Evolutionary conservation across 2,797 vertebrate species (phyloP).

Genomic region (Sebastes wilsoni): DNA sequence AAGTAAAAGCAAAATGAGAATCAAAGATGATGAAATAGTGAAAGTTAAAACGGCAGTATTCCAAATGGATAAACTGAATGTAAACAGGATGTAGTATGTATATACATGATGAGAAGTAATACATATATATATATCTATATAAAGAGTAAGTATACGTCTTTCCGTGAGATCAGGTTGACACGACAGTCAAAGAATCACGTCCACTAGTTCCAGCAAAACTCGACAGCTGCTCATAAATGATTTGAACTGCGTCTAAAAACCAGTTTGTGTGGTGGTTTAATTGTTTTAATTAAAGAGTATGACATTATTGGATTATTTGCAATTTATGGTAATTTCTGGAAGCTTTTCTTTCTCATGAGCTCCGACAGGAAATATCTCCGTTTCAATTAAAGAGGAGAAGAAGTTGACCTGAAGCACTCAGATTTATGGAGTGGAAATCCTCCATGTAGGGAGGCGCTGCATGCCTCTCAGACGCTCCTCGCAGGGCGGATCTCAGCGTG

Average conservation of each 20-base stretch:
- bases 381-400: constrained; percentile 57
- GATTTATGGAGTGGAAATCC: constrained; percentile 76
- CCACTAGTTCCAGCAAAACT: not conserved
- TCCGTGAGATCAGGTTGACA: too few species aligned
- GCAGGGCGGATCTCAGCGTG: constrained; percentile 70
- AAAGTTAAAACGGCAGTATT: too few species aligned
- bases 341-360: not conserved
- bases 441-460: constrained; percentile 70
- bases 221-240: not conserved
- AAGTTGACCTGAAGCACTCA: constrained; percentile 59
- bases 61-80: too few species aligned
- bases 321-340: constrained; percentile 9
- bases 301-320: constrained; percentile 2
- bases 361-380: constrained; percentile 23
- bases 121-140: too few species aligned
- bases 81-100: too few species aligned
- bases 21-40: too few species aligned
- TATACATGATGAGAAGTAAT: too few species aligned
- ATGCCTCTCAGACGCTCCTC: constrained; percentile 75
- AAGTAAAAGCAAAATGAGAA: too few species aligned
- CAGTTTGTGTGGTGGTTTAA: not conserved
- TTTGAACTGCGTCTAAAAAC: too few species aligned
- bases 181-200: not conserved
- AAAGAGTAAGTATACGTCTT: too few species aligned
- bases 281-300: not conserved